phyloP scores from a whole-genome alignment of 1,140 invertebrate genomes.

The Pseudomyrmex sp. region DNA sequence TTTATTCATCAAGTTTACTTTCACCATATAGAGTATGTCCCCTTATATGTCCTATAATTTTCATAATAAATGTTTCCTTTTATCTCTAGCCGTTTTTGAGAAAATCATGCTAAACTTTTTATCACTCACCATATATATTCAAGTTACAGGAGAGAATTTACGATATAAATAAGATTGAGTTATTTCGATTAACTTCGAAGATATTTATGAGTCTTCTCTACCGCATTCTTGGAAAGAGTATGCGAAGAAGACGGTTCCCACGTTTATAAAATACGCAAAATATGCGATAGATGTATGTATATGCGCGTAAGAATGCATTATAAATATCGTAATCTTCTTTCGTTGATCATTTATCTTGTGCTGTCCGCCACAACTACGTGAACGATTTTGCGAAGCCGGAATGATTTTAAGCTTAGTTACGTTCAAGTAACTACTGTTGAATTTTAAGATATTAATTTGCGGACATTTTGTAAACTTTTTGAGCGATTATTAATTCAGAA shows the following conservation, averaged over 20 bases:
- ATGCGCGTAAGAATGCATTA: conserved; percentile 38
- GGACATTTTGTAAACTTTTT: neutral
- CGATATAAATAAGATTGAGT: conserved; percentile 42
- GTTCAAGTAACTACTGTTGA: conserved; percentile 26
- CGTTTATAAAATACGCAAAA: conserved; percentile 45
- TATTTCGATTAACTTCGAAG: conserved; percentile 43
- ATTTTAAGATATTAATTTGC: conserved; percentile 14
- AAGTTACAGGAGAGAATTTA: neutral
- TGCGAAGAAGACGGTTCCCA: conserved; percentile 30
- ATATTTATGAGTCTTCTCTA: conserved; percentile 30
- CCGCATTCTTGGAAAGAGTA: conserved; percentile 30
- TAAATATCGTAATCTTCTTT: conserved; percentile 30
- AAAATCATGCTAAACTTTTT: too few species aligned
- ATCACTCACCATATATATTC: neutral
- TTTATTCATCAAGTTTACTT: too few species aligned
- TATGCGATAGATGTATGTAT: neutral
- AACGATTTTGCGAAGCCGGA: neutral
- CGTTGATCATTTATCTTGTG: conserved; percentile 10
- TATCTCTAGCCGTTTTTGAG: too few species aligned
- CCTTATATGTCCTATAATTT: too few species aligned
- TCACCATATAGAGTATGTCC: too few species aligned
- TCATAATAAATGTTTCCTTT: too few species aligned
- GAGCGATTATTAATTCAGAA: conserved; percentile 10
- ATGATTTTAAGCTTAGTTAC: neutral
- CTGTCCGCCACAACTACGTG: neutral